phyloP scores from a whole-genome alignment of 2,888 invertebrate genomes.

The Cloeon dipterum region DNA sequence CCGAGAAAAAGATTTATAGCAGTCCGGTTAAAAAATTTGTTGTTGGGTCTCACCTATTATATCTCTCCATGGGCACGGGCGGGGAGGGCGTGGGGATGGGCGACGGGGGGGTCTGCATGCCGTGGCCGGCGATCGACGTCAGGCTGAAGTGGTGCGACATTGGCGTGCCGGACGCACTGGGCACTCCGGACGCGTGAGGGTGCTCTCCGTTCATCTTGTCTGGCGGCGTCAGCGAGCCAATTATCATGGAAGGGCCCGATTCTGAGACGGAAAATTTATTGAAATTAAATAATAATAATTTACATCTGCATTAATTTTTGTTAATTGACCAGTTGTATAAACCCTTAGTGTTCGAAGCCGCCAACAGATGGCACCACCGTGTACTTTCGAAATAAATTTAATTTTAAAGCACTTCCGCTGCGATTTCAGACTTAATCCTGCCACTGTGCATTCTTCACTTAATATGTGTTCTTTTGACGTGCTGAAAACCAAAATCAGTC shows the following conservation, averaged over 20 bases:
- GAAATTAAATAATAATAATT: background rate
- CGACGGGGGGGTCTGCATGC: constrained; percentile 60
- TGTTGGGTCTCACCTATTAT: constrained; percentile 11
- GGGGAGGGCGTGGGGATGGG: constrained; percentile 28
- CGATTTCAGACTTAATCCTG: no score
- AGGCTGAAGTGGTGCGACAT: constrained; percentile 68
- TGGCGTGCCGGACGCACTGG: constrained; percentile 22
- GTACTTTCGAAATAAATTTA: no score
- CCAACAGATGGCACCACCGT: no score
- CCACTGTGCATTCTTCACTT: no score
- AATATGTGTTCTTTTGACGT: no score
- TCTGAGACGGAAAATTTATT: constrained; percentile 3
- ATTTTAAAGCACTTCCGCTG: no score
- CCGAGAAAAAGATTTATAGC: no score
- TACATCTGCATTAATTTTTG: no score
- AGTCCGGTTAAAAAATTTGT: background rate
- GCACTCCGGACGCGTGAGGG: constrained; percentile 18
- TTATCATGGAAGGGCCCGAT: constrained; percentile 14
- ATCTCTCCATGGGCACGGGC: constrained; percentile 16
- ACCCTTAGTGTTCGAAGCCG: no score
- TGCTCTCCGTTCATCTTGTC: constrained; percentile 20
- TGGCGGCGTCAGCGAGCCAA: constrained; percentile 21
- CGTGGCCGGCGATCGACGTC: constrained; percentile 40
- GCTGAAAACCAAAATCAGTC: no score
- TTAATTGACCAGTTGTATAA: no score